Percentiles rank a stretch among this genome's conserved stretches.
These are phyloP conservation scores for Aethina tumida DNA, from an alignment of 1,140 invertebrate species.

Conservation along the genomic window DNA sequence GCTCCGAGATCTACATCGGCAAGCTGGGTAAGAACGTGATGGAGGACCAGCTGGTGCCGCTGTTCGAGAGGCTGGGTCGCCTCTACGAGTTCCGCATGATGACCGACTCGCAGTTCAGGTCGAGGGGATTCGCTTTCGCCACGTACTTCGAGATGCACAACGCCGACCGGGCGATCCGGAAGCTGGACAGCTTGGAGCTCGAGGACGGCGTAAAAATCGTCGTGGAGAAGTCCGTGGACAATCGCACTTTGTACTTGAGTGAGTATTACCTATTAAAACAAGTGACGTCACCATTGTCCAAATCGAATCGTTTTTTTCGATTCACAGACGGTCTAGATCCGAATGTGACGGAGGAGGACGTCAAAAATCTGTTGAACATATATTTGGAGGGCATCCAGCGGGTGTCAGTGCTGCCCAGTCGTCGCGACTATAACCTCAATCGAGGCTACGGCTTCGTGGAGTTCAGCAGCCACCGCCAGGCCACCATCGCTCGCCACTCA, in stretches of 20 bases:
- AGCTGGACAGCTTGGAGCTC: constrained; percentile 45
- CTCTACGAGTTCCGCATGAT: constrained; percentile 54
- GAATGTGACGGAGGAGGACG: constrained; percentile 58
- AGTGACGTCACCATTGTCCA: no score
- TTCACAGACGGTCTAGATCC: no score
- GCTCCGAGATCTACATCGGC: constrained; percentile 75
- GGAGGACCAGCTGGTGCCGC: constrained; percentile 73
- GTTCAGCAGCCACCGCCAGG: constrained; percentile 66
- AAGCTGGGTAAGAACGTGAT: constrained; percentile 69
- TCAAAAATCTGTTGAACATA: constrained; percentile 55
- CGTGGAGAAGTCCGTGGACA: constrained; percentile 73
- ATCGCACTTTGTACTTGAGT: constrained; percentile 77
- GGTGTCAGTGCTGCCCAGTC: constrained; percentile 64
- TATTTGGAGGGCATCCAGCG: constrained; percentile 49
- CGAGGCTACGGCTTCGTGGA: constrained; percentile 85
- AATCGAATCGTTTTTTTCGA: no score
- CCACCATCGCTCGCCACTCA: constrained; percentile 70
- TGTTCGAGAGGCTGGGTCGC: constrained; percentile 51
- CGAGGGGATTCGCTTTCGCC: constrained; percentile 74
- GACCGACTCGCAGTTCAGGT: constrained; percentile 73
- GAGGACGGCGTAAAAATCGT: constrained; percentile 53
- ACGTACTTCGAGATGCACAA: constrained; percentile 54
- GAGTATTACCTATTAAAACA: constrained; percentile 63
- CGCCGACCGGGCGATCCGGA: constrained; percentile 36
- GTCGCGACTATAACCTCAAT: constrained; percentile 55